phyloP scores from a whole-genome alignment of 2,888 invertebrate species.

The Polietes domitor region DNA sequence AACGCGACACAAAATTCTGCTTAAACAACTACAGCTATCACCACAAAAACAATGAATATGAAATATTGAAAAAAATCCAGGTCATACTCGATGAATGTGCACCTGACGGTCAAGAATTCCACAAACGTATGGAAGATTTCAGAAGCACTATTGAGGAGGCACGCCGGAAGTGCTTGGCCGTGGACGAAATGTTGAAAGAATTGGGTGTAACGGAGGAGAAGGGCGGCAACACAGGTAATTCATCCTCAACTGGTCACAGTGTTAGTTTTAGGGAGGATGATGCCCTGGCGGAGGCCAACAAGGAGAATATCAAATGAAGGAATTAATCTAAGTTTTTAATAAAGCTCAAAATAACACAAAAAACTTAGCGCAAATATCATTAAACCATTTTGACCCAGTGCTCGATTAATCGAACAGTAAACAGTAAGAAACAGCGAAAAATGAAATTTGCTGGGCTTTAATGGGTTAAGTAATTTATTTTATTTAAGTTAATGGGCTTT shows the following conservation, averaged over 20 bases:
- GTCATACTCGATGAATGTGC: conserved; percentile 60
- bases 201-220: background rate
- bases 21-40: conserved; percentile 71
- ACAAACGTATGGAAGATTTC: conserved; percentile 59
- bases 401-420: no score
- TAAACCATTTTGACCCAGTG: no score
- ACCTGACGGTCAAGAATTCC: conserved; percentile 56
- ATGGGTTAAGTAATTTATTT: no score
- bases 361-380: no score
- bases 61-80: conserved; percentile 66
- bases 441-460: no score
- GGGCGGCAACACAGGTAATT: background rate
- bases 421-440: no score
- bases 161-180: conserved; percentile 27
- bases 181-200: conserved; percentile 37
- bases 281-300: conserved; percentile 31
- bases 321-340: background rate
- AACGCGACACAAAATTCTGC: conserved; percentile 70
- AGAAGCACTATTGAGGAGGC: conserved; percentile 22
- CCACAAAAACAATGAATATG: conserved; percentile 72
- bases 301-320: conserved; percentile 56
- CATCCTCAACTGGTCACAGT: conserved; percentile 36
- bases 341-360: no score
- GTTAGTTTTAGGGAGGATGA: conserved; percentile 43
- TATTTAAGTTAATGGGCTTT: no score